Evolutionary conservation across 1,140 invertebrate genomes (phyloP).

Genomic region (Lethrus apterus): DNA sequence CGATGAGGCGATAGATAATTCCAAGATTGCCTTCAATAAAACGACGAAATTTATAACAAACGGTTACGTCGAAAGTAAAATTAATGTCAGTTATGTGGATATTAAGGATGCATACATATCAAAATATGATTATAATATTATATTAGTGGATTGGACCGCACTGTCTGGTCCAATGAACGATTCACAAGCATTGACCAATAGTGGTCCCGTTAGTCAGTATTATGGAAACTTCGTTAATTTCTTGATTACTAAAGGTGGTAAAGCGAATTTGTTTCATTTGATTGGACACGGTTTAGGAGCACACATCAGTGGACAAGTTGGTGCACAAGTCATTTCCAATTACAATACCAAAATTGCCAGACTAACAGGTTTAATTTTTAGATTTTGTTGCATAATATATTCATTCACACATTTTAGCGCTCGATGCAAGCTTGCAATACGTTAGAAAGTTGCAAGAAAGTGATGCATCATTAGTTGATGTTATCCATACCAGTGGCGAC

Average conservation of each 20-base stretch:
- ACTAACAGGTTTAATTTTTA: constrained; percentile 12
- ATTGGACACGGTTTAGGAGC: constrained; percentile 83
- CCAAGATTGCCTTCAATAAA: constrained; percentile 49
- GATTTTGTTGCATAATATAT: constrained; percentile 5
- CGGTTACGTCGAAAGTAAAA: constrained; percentile 59
- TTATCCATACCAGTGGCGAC: constrained; percentile 64
- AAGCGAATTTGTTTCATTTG: constrained; percentile 52
- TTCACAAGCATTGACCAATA: constrained; percentile 30
- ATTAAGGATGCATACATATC: constrained; percentile 41
- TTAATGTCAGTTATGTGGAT: constrained; percentile 32
- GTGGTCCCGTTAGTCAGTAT: constrained; percentile 52
- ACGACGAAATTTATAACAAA: constrained; percentile 62
- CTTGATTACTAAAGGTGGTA: constrained; percentile 46
- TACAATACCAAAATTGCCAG: background rate
- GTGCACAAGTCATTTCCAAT: constrained; percentile 38
- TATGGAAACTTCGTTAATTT: constrained; percentile 54
- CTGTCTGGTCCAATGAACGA: background rate
- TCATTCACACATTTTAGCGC: constrained; percentile 52
- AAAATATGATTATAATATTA: constrained; percentile 3
- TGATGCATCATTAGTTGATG: constrained; percentile 70
- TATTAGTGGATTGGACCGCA: background rate
- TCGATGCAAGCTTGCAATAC: constrained; percentile 47
- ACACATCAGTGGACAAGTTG: constrained; percentile 80
- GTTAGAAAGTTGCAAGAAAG: constrained; percentile 55
- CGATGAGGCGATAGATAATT: too few species aligned